Evolutionary conservation across 2,888 invertebrate species (phyloP), one percentile per base, ranked within the genome.

Genomic region (Hemistola chrysoprasaria): DNA sequence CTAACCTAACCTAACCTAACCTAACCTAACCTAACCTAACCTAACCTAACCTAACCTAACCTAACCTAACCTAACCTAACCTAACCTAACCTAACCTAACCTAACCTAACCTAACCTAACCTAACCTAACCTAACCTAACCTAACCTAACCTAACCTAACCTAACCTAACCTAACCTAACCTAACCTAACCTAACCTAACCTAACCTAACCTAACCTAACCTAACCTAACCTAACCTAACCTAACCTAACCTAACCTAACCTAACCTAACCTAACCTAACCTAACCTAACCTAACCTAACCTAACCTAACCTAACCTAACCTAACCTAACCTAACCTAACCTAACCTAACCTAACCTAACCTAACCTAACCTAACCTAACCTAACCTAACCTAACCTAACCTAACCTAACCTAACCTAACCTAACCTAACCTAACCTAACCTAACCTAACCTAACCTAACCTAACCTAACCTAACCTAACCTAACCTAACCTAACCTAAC

Each of bases 311-410:
- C 29, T 6, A 27, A 27, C 27, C 21, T 30, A 40, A 40, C 40
- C 32, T 33, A 33, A 33, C 40, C 40, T 33, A 40, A 33, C 36
- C 35, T 30, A 42, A 42, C 42, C 42, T 37, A 42, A 42, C 42
- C 42, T 42, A 36, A 32, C 35, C 42, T 32, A 42, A 37, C 42
- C 36, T 37, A 42, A 37, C 42, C 42, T 42, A 42, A 37, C 36
- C 37, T 32, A 37, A 37, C 37, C 36, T 32, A 42, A 42, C 42
- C 46, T 41, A 38, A 46, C 40, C 46, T 38, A 41, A 41, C 40
- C 46, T 38, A 41, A 46, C 40, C 46, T 46, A 46, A 46, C 46
- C 46, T 41, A 40, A 40, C 46, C 46, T 40, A 46, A 46, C 46
- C 41, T 46, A 46, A 46, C 46, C 46, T 41, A 47, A 47, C 47